Conservation (phyloP, 2,888 invertebrate genomes). For the Oscheius sp. region DNA sequence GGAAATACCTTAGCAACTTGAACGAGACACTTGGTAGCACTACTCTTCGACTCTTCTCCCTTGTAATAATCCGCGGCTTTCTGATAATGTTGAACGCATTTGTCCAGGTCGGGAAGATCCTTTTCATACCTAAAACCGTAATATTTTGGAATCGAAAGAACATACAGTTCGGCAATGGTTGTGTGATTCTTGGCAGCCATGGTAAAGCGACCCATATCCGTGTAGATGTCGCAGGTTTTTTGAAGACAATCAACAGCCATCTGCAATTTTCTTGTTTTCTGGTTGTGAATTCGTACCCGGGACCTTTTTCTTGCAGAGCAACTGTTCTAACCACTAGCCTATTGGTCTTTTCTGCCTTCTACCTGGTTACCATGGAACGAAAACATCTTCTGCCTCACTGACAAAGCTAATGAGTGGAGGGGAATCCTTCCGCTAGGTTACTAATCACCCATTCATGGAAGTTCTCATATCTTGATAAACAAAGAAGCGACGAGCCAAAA, state of each 20-base stretch:
- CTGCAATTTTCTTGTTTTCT: conserved; percentile 73
- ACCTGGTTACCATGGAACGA: too few species aligned
- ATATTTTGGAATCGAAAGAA: too few species aligned
- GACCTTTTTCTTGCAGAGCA: too few species aligned
- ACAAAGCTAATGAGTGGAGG: too few species aligned
- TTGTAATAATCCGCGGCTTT: conserved; percentile 97
- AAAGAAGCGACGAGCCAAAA: too few species aligned
- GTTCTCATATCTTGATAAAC: conserved; percentile 76
- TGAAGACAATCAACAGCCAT: conserved; percentile 86
- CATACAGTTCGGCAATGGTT: conserved; percentile 88
- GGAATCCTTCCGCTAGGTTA: too few species aligned
- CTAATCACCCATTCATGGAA: too few species aligned
- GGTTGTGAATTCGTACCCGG: too few species aligned
- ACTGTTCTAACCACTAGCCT: too few species aligned
- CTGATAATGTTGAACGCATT: conserved; percentile 91
- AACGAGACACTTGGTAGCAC: conserved; percentile 96
- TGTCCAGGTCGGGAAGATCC: conserved; percentile 77
- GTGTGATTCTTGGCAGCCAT: conserved; percentile 96
- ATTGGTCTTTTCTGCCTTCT: too few species aligned
- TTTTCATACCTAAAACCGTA: conserved; percentile 81
- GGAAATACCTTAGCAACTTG: conserved; percentile 83
- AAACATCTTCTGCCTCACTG: too few species aligned
- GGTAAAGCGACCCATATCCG: conserved; percentile 88
- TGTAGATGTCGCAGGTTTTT: conserved; percentile 96
- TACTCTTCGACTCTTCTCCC: conserved; percentile 96